Base-by-base conservation (phyloP, 1,140 invertebrate genomes). In the Lethocerus indicus region DNA sequence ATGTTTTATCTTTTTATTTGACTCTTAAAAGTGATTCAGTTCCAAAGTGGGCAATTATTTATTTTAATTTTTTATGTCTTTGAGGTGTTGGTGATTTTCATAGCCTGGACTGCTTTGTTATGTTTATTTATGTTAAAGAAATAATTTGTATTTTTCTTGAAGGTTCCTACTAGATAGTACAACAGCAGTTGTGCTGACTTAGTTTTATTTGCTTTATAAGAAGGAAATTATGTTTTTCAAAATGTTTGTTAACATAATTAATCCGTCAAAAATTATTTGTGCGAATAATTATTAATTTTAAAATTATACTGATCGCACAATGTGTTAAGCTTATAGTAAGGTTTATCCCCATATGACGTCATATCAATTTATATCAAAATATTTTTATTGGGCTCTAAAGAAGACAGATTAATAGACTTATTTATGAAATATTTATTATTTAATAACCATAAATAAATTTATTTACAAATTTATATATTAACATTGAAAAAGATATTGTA, bases 1-100 rank as follows among this genome's bases (percentile, higher is more conserved):
- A 36, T 48, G 47, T 48, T 48, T 48, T 48, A 48, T 16, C 36
- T 48, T 37, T 39, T 48, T 47, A 36, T 48, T 37, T 26, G 32
- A 48, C 24, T 48, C 26, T 45, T 25, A 47, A 24, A 48, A 48
- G 47, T 48, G 18, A 36, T 48, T 37, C n/a, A 26, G 42, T 44
- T 44, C 42, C 24, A 48, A 37, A 39, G 47, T 48, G 32, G 26
- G 47, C 27, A 29, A 32, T 35, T 14, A 24, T 48, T 48, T 48
- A 37, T 48, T 48, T 48, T 48, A 48, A 44, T 44, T 44, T 44
- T 44, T 28, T 28, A 44, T 16, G 26, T 44, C 25, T 25, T 44
- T 28, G 14, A n/a, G 42, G 42, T 44, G 42, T 16, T 44, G 42
- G 42, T 44, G 42, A n/a, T 44, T 44, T 44, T 44, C 42, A 44